A percentile compares a stretch with the other conserved stretches of the same genome.
phyloP scores from a whole-genome alignment of 2,797 vertebrate species.

The Psittacula echo region DNA sequence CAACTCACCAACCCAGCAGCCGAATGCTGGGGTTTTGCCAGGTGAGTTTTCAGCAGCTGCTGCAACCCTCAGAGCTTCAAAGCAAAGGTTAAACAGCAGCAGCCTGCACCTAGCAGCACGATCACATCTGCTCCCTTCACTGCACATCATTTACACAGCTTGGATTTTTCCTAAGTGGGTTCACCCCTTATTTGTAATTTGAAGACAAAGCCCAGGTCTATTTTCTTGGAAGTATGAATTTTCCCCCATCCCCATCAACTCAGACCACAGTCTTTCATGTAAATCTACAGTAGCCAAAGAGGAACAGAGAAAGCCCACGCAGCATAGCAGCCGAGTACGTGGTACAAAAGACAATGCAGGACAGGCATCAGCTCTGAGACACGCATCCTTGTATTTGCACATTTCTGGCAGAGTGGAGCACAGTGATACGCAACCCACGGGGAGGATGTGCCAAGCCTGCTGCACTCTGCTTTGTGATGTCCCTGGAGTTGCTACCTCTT shows the following conservation, averaged over 20 bases:
- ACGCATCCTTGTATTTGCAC: too few relatives aligned
- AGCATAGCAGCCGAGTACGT: accelerated
- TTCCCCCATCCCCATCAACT: too few relatives aligned
- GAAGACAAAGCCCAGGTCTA: neutral
- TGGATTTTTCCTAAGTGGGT: neutral
- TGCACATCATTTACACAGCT: too few relatives aligned
- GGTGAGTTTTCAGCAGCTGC: neutral
- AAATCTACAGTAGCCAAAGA: neutral
- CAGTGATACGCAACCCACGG: accelerated
- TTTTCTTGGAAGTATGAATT: neutral
- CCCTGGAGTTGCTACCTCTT: accelerated
- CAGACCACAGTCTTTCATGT: neutral
- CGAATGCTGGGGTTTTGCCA: neutral
- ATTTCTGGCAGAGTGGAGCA: neutral
- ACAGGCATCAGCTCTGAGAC: neutral
- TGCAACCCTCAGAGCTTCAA: neutral
- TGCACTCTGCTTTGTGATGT: neutral
- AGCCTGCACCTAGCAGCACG: neutral
- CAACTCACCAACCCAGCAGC: neutral
- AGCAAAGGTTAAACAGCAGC: accelerated
- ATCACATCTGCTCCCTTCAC: neutral
- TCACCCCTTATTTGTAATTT: neutral
- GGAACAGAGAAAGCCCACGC: too few relatives aligned
- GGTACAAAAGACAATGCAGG: neutral
- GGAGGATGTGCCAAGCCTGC: neutral